Evolutionary conservation across 2,888 invertebrate species (phyloP), one percentile per base, ranked within the genome.

Genomic region (Lymantria monacha): DNA sequence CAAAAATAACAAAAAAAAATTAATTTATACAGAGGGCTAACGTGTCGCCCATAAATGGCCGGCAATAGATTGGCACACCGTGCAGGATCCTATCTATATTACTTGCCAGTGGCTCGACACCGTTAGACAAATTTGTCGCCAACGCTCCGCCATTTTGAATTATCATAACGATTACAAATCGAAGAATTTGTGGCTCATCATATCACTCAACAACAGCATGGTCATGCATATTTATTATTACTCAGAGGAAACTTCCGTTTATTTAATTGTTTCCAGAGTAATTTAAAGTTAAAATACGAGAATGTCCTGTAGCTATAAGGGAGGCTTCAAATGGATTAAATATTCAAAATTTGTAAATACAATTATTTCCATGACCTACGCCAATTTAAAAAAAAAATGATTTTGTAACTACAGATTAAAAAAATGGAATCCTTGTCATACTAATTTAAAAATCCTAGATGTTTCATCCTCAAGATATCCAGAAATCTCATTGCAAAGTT

Each of bases 101-200:
- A 57, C 51, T 61, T 65, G 65, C 64, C 53, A 52, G 54, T 54
- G 46, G 49, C 58, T 49, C 55, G 51, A 54, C 59, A 61, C 65
- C 61, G 61, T 69, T 70, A 63, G 51, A 58, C 56, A 63, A 67
- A 58, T 57, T 56, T 61, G 63, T 61, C 61, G 63, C 59, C 63
- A 66, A 63, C 59, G 57, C 69, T 72, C 74, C 76, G 77, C 76
- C 76, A 76, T 76, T 72, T 76, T 76, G 77, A 69, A 64, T 68
- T 59, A 52, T 46, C 30, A 41, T 49, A 53, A 53, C 46, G 40
- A 57, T 53, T 52, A 57, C 57, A 57, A 60, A 59, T 51, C 51
- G 33, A 36, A 44, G 33, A 33, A 33, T 9, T 33, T 10, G 7
- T 33, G 22, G 22, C 11, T 42, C 11, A 30, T 11, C 30, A 30